These are phyloP conservation scores for Erpornis zantholeuca DNA, from an alignment of 2,113 vertebrate genomes.

Conservation along the genomic window DNA sequence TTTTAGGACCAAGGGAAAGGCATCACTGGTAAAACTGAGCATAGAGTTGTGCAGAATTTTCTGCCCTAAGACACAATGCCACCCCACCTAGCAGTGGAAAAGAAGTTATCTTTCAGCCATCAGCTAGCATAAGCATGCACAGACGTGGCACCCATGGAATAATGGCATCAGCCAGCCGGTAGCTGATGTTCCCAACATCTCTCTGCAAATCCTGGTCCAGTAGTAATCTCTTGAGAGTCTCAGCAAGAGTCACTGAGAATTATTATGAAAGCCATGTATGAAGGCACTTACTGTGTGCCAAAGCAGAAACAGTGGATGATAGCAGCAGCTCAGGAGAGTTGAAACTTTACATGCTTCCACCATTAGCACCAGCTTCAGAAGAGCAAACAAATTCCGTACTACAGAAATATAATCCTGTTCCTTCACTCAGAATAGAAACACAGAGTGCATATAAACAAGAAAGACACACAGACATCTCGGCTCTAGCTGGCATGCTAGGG, in stretches of 20 bases:
- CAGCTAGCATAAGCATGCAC: background rate
- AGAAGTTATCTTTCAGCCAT: background rate
- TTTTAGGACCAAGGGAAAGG: background rate
- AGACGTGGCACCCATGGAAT: background rate
- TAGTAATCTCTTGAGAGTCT: background rate
- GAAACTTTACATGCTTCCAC: background rate
- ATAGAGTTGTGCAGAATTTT: background rate
- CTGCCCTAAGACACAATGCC: background rate
- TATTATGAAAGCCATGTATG: rapidly evolving
- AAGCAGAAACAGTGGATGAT: background rate
- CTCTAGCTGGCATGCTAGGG: background rate
- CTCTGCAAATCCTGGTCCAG: background rate
- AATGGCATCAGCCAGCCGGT: background rate
- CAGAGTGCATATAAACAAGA: background rate
- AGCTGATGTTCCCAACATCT: background rate
- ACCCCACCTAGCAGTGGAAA: background rate
- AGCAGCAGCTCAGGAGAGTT: background rate
- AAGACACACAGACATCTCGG: background rate
- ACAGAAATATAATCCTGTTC: background rate
- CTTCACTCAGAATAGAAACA: background rate
- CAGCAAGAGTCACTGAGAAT: background rate
- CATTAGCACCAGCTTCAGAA: background rate
- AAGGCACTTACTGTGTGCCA: background rate
- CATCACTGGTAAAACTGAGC: background rate
- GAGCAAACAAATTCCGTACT: background rate